These are phyloP conservation scores for Hippocampus guttulatus DNA, from an alignment of 2,113 vertebrate genomes.

Conservation along the genomic window DNA sequence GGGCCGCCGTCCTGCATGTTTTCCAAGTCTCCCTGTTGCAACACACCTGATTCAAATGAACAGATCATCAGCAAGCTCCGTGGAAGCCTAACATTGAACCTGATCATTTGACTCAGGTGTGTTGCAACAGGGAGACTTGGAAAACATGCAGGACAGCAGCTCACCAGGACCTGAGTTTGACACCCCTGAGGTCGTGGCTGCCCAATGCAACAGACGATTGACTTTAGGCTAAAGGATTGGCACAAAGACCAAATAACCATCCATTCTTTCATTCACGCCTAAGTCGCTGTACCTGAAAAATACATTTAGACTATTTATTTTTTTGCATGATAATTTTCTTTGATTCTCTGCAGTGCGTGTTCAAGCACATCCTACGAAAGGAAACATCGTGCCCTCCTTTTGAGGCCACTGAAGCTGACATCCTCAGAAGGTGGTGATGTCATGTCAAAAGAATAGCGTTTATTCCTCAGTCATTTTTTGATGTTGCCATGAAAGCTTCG, in stretches of 20 bases:
- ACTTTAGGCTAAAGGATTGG: background rate
- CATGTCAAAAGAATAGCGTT: conserved; percentile 71
- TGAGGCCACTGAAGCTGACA: conserved; percentile 55
- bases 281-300: background rate
- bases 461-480: conserved; percentile 69
- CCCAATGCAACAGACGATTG: background rate
- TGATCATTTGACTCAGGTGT: no score
- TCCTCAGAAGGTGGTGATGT: conserved; percentile 68
- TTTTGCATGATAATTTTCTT: conserved; percentile 30
- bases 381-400: conserved; percentile 54
- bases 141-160: no score
- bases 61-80: no score
- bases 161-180: no score
- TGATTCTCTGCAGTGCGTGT: conserved; percentile 25
- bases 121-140: no score
- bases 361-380: background rate
- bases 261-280: background rate
- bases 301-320: background rate
- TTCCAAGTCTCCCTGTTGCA: no score
- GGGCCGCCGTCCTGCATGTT: no score
- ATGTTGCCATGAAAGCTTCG: conserved; percentile 70
- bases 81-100: no score
- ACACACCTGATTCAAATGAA: no score
- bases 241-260: background rate
- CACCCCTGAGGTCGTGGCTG: background rate